Evolutionary conservation across 2,797 vertebrate species (phyloP), one percentile per base, ranked within the genome.

Genomic region (Micropoecilia bifurca): DNA sequence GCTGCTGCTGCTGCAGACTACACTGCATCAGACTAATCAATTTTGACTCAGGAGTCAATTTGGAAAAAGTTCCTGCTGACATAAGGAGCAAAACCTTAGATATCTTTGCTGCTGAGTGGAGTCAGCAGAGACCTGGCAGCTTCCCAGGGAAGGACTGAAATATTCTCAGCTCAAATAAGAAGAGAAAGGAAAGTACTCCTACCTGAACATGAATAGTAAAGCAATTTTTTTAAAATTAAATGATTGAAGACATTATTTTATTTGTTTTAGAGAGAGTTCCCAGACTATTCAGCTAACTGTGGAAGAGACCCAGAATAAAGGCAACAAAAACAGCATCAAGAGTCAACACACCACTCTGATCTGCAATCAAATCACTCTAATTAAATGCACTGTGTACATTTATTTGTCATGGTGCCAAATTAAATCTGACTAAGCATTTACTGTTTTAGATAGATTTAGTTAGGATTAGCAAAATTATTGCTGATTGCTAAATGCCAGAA

Each of bases 1-100:
- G 79, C 80, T 81, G 71, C 79, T 81, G 16, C 46, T 72, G 73
- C 74, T 77, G 72, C 74, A 79, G 82, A 83, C 81, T 50, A 63
- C 30, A 66, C 78, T 69, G 36, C 82, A 80, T 86, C 76, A 82
- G 22, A 16, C 75, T 73, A 83, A 94, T 93, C 91, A 87, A 89
- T 91, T 82, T 88, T 66, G 86, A 61, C 80, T 88, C 72, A 13
- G 9, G 69, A 90, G 79, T 86, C 78, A 71, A 68, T 91, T 85
- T 89, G 82, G 78, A 18, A 86, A 82, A 77, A 46, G 82, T 83
- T 84, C 18, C 4, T 83, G 85, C 89, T 86, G 90, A 90, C 86
- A 76, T 47, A 16, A 71, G 77, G 74, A 73, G 78, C 61, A 81
- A 83, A 86, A 82, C 66, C 80, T 80, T 59, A 4, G n/a, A 69